Evolutionary conservation across 2,797 vertebrate species (phyloP).

Genomic region (Prionace glauca): DNA sequence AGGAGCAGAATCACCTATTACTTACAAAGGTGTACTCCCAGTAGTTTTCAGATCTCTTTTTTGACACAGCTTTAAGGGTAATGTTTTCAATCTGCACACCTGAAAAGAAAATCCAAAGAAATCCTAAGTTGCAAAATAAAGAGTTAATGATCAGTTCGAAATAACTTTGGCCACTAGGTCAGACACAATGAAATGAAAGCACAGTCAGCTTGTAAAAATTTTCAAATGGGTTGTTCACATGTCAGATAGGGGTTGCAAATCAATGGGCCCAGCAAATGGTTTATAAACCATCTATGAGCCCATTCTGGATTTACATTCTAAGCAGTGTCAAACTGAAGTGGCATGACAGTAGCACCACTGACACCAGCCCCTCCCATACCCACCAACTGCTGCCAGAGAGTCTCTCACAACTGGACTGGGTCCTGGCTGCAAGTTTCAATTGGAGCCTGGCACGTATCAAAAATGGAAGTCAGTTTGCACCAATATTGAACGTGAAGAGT

Average conservation of each 20-base stretch:
- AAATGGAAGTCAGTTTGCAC: neutral
- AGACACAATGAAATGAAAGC: neutral
- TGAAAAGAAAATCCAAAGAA: constrained; percentile 52
- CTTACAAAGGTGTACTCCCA: constrained; percentile 71
- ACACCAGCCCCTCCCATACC: too few species aligned
- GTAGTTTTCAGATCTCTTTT: constrained; percentile 68
- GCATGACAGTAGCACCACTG: neutral
- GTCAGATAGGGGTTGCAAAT: neutral
- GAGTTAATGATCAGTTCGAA: neutral
- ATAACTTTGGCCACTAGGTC: neutral
- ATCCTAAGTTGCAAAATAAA: neutral
- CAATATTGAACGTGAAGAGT: neutral
- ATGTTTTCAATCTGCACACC: constrained; percentile 72
- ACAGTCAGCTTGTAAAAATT: neutral
- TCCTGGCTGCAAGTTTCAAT: neutral
- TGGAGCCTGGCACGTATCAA: neutral
- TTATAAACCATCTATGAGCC: neutral
- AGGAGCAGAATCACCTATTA: neutral
- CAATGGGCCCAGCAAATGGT: neutral
- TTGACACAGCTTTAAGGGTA: constrained; percentile 63
- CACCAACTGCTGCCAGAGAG: neutral
- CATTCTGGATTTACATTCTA: neutral
- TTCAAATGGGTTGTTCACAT: neutral
- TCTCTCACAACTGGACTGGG: neutral
- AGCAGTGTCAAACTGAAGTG: neutral